Base-by-base conservation (phyloP, 2,797 vertebrate species). In the Glyptemys insculpta region DNA sequence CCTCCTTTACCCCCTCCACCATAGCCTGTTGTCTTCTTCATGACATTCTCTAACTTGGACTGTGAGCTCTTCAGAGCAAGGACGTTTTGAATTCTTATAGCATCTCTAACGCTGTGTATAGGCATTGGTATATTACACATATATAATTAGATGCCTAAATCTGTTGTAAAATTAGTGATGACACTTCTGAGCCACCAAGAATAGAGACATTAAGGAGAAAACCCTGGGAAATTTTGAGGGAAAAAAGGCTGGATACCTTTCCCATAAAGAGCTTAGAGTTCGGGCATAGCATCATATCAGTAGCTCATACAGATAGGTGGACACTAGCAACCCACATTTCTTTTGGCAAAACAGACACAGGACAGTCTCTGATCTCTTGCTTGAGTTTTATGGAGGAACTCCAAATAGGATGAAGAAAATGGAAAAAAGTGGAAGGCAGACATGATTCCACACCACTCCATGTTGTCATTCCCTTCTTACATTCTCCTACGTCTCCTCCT, bases 201-300 rank as follows among this genome's bases (percentile, higher is more conserved):
- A 53, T 37, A 85, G 72, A 89, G 12, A 37, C 4, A 41, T 25
- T 10, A 62, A 81, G 21, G 72, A 54, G 16, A 91, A 37, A 87
- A 1, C 25, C 88, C 7, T 37, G 31, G 14, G 37, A 15, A 95
- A 78, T 90, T 19, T 16, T 90, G 53, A 68, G 2, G 25, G 6
- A 23, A 87, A 86, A 95, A 59, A 90, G 11, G 81, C 5, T 25
- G 29, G 12, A 7, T 34, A 16, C 14, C 90, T 91, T 81, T 56
- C 4, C 78, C 53, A 87, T 7, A 14, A 47, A 41, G 68, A 74
- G 68, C 11, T 41, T 41, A 76, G 41, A 47, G 72, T 27, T 47
- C 72, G 19, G 81, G 47, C 2, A 81, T 12, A n/a, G 15, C 2
- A 31, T 56, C 0, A 0, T 16, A 16, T 44, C 52, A 72, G 76